A percentile compares a stretch with the other conserved stretches of the same genome.
Conservation (phyloP, 1,140 invertebrate genomes). For the Pollicipes pollicipes region DNA sequence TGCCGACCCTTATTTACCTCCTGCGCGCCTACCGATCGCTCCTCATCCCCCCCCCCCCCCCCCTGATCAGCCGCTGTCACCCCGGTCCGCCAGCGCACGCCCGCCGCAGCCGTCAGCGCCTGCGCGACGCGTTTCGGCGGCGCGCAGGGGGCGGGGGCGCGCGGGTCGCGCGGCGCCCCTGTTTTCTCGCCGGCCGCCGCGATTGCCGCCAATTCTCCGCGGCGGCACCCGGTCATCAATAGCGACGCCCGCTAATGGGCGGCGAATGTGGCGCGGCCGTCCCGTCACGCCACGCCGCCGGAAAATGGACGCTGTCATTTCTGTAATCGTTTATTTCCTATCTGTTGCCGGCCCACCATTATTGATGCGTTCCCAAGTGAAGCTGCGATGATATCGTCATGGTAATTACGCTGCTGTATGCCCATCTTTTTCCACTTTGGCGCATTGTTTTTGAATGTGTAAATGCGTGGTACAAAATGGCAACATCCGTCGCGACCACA, state of each 20-base stretch:
- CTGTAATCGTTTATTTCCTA: not conserved
- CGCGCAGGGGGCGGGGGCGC: no score
- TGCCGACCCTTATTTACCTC: no score
- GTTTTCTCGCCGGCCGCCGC: not conserved
- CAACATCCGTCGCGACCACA: not conserved
- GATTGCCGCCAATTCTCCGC: not conserved
- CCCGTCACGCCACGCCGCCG: no score
- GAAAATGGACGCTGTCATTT: not conserved
- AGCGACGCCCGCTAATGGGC: not conserved
- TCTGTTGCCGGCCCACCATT: not conserved
- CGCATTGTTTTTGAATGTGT: not conserved
- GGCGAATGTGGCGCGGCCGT: conserved; percentile 1
- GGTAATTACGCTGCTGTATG: not conserved
- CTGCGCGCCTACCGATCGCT: no score
- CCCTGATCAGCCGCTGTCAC: not conserved
- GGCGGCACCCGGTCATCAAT: not conserved
- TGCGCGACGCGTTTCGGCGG: no score
- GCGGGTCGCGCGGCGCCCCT: no score
- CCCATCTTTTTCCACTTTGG: not conserved
- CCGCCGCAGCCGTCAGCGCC: not conserved
- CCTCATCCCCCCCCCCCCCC: no score
- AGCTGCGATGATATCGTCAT: not conserved
- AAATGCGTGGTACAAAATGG: not conserved
- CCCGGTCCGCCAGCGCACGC: not conserved
- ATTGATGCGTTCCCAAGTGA: not conserved